phyloP scores from a whole-genome alignment of 2,797 vertebrate genomes.

The Merluccius polli region DNA sequence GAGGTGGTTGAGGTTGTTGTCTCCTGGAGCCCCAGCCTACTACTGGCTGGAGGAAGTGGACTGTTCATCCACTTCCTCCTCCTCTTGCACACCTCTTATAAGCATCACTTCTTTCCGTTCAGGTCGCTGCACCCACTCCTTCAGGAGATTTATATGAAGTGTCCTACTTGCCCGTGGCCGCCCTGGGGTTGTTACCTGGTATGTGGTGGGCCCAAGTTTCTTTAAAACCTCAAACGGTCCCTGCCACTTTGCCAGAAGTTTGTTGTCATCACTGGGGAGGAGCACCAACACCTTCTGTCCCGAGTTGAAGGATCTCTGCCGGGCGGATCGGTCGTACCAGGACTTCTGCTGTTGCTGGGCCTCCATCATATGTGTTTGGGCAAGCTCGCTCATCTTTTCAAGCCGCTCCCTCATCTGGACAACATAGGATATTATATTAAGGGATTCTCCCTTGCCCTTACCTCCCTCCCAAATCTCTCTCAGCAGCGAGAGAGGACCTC shows the following conservation, averaged over 20 bases:
- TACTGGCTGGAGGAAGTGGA: too few species aligned
- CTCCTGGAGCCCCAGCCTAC: neutral
- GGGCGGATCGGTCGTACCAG: neutral
- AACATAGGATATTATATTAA: neutral
- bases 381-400: neutral
- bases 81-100: neutral
- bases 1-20: neutral
- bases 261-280: neutral
- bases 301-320: neutral
- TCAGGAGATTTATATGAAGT: neutral
- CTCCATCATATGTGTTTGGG: neutral
- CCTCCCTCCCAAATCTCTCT: too few species aligned
- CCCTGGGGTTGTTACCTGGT: neutral
- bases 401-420: neutral
- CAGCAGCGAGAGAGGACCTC: neutral
- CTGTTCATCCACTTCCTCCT: neutral
- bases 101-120: neutral
- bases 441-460: neutral
- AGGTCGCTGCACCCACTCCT: too few species aligned
- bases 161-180: neutral
- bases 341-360: neutral
- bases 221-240: neutral
- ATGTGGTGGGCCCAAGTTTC: slow-evolving; percentile 1
- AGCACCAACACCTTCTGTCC: slow-evolving; percentile 9
- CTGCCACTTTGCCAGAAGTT: neutral